Evolutionary conservation across 2,888 invertebrate species (phyloP).

Genomic region (Acanthoscelides obtectus): DNA sequence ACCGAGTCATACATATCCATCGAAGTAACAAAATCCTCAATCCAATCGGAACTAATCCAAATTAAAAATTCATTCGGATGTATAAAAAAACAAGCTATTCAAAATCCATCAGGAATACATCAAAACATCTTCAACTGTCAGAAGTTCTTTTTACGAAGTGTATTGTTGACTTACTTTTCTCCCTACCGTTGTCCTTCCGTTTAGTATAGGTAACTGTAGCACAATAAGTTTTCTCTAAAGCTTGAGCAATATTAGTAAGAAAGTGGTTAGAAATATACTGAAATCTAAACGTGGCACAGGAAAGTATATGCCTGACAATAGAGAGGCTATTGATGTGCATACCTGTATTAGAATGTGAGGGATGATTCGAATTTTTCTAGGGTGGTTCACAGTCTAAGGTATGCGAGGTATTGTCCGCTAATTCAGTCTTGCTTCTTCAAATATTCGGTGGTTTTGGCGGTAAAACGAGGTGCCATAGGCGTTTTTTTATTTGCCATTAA

Average conservation of each 20-base stretch:
- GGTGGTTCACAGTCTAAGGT: background rate
- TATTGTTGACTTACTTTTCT: constrained; percentile 4
- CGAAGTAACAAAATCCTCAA: background rate
- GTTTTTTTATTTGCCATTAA: no score
- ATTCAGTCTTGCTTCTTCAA: background rate
- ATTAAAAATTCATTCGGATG: background rate
- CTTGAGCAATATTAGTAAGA: background rate
- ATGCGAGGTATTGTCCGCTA: background rate
- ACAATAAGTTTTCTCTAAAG: background rate
- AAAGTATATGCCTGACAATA: background rate
- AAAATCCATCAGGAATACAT: background rate
- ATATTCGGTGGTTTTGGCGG: constrained; percentile 5
- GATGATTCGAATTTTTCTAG: background rate
- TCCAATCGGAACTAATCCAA: background rate
- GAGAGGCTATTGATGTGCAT: background rate
- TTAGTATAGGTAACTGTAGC: constrained; percentile 1
- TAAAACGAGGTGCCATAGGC: constrained; percentile 1
- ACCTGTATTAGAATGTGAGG: background rate
- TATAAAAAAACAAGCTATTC: background rate
- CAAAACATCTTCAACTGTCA: constrained; percentile 2
- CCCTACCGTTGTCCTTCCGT: constrained; percentile 1
- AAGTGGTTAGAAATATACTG: background rate
- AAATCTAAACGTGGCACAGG: background rate
- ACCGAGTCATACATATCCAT: no score
- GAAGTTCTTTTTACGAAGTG: background rate